Percentiles rank a stretch among this genome's conserved stretches.
These are phyloP conservation scores for Calidris pygmaea DNA, from an alignment of 2,113 vertebrate species.

Conservation along the genomic window DNA sequence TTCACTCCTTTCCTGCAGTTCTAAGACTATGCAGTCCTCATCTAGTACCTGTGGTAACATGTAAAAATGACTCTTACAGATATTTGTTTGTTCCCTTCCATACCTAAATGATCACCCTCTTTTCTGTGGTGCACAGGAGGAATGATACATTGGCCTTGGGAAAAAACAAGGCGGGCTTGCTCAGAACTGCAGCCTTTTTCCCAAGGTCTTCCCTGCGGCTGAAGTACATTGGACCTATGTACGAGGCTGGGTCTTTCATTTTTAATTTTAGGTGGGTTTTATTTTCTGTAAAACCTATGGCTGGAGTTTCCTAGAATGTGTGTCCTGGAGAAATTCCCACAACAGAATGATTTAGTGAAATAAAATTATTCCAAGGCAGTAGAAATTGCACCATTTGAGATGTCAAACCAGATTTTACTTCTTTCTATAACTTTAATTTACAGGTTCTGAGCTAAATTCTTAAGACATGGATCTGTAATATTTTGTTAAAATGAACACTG, in stretches of 20 bases:
- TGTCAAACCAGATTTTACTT: not conserved
- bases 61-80: not conserved
- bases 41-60: not conserved
- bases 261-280: not conserved
- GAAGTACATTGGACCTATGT: not conserved
- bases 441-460: not conserved
- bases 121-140: not conserved
- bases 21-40: not conserved
- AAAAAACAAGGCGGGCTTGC: not conserved
- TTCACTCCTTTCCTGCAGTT: not conserved
- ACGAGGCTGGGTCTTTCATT: not conserved
- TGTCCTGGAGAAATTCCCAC: not conserved
- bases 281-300: not conserved
- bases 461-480: not conserved
- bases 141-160: accelerated
- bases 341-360: not conserved
- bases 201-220: not conserved
- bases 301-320: not conserved
- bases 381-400: not conserved
- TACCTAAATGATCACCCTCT: not conserved
- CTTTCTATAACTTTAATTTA: not conserved
- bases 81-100: not conserved
- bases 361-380: not conserved
- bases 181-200: not conserved
- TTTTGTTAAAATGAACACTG: not conserved